A percentile compares a stretch with the other conserved stretches of the same genome.
phyloP scores from a whole-genome alignment of 2,888 invertebrate genomes.

The Spatulosminthurus flaviceps region DNA sequence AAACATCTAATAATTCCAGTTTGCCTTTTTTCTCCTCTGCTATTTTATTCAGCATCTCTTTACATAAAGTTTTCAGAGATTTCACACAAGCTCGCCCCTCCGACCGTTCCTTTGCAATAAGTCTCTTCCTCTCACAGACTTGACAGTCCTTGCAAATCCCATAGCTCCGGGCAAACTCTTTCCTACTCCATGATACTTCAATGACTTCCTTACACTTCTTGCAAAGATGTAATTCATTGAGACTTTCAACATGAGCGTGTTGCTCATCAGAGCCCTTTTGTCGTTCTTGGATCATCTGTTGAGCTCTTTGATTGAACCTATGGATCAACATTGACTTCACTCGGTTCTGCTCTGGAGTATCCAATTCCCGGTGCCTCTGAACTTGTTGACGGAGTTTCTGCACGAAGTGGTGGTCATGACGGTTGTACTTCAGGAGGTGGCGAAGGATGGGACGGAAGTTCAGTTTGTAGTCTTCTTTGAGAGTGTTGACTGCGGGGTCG shows the following conservation, averaged over 20 bases:
- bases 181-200: constrained; percentile 23
- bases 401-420: constrained; percentile 22
- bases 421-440: constrained; percentile 38
- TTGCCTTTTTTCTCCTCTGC: no score
- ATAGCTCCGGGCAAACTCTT: constrained; percentile 28
- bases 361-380: not conserved
- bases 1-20: no score
- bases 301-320: not conserved
- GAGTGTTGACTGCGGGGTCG: constrained; percentile 52
- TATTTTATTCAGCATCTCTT: no score
- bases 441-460: constrained; percentile 45
- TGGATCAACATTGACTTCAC: not conserved
- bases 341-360: not conserved
- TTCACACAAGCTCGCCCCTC: not conserved
- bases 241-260: not conserved
- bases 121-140: not conserved
- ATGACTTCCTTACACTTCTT: constrained; percentile 22
- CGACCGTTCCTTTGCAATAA: not conserved
- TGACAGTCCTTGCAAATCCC: not conserved
- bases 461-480: constrained; percentile 50
- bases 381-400: not conserved
- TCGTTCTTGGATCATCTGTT: not conserved
- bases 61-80: not conserved
- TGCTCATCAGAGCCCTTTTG: not conserved
- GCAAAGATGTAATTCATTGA: constrained; percentile 28